phyloP scores from a whole-genome alignment of 1,140 invertebrate genomes.

The Cydia amplana region DNA sequence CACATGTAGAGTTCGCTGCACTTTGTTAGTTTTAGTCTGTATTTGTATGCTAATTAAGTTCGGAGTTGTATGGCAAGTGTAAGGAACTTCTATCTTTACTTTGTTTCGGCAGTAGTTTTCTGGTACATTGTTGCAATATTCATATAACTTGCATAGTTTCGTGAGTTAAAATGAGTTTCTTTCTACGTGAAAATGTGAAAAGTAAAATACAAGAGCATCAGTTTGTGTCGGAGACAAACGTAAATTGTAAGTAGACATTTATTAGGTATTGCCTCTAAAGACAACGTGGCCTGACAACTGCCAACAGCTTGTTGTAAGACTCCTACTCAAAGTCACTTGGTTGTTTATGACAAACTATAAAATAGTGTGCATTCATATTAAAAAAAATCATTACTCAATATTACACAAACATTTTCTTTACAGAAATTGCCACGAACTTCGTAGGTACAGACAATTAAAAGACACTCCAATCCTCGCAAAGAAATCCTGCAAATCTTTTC shows the following conservation, averaged over 20 bases:
- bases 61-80: not conserved
- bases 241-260: no score
- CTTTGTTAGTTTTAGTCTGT: not conserved
- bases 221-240: no score
- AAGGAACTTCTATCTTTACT: conserved; percentile 1
- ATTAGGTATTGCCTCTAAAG: no score
- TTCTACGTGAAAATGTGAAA: no score
- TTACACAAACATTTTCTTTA: not conserved
- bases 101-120: not conserved
- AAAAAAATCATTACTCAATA: not conserved
- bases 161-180: not conserved
- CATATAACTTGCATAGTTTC: not conserved
- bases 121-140: not conserved
- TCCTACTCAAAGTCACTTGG: no score
- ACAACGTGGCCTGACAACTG: no score
- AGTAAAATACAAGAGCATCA: no score
- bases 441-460: not conserved
- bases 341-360: no score
- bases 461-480: not conserved
- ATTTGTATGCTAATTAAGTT: conserved; percentile 7
- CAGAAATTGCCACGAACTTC: not conserved
- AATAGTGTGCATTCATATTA: no score
- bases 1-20: not conserved
- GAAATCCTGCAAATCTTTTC: conserved; percentile 16
- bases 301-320: no score